Evolutionary conservation across 2,113 vertebrate genomes (phyloP).

Genomic region (Burhinus oedicnemus): DNA sequence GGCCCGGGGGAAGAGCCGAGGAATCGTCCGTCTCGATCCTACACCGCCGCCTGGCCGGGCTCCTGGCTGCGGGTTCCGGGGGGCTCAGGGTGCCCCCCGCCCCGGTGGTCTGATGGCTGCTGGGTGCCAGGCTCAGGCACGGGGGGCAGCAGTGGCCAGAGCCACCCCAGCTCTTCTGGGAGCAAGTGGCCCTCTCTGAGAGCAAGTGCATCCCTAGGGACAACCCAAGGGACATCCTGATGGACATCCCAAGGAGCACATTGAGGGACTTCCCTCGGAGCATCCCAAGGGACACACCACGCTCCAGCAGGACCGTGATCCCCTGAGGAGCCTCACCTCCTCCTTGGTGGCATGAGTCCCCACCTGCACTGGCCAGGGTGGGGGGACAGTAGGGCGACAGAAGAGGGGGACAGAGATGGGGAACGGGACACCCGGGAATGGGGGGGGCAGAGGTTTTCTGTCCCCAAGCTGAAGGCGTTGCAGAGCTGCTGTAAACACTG

Average conservation of each 20-base stretch:
- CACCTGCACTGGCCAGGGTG: rapidly evolving
- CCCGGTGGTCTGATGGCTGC: neutral
- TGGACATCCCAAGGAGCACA: neutral
- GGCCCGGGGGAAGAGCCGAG: neutral
- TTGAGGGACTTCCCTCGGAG: neutral
- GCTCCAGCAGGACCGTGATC: neutral
- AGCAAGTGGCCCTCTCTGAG: neutral
- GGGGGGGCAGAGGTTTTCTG: rapidly evolving
- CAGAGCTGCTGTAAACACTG: neutral
- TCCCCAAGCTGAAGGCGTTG: rapidly evolving
- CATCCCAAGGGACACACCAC: neutral
- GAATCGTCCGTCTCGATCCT: rapidly evolving
- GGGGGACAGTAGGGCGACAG: neutral
- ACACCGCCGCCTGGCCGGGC: rapidly evolving
- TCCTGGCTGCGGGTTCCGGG: neutral
- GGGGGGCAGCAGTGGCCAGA: neutral
- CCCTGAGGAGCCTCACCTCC: neutral
- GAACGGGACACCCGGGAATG: rapidly evolving
- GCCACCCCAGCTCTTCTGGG: neutral
- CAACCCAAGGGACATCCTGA: neutral
- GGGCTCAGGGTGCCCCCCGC: neutral
- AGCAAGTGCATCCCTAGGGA: neutral
- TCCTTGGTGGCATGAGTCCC: neutral
- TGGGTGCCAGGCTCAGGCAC: neutral
- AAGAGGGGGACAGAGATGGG: too few relatives aligned